A percentile compares a stretch with the other conserved stretches of the same genome.
These are phyloP conservation scores for Allophyes oxyacanthae DNA, from an alignment of 2,888 invertebrate species.

Conservation along the genomic window DNA sequence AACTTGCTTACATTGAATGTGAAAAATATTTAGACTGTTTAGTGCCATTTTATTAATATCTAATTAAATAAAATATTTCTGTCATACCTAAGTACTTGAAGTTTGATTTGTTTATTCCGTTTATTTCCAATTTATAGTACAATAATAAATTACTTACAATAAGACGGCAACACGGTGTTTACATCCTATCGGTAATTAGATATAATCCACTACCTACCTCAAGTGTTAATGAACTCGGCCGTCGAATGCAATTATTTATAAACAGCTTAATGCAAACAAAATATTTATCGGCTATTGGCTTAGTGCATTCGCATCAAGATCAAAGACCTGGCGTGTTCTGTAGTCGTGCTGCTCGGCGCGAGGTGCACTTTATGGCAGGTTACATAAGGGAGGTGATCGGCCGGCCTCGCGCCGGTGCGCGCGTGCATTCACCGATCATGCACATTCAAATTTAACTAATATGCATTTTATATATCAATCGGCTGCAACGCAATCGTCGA, in stretches of 20 bases:
- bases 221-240: constrained; percentile 39
- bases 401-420: constrained; percentile 80
- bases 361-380: constrained; percentile 67
- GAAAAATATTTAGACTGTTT: constrained; percentile 14
- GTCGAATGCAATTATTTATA: constrained; percentile 50
- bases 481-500: constrained; percentile 53
- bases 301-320: constrained; percentile 69
- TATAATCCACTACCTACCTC: constrained; percentile 17
- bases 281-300: constrained; percentile 54
- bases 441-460: constrained; percentile 72
- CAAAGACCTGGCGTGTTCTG: constrained; percentile 64
- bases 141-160: constrained; percentile 5
- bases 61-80: constrained; percentile 28
- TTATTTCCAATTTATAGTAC: too few species aligned
- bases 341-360: constrained; percentile 67
- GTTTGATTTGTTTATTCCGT: constrained; percentile 23
- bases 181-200: constrained; percentile 34
- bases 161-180: constrained; percentile 21
- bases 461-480: constrained; percentile 61
- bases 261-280: constrained; percentile 50
- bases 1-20: constrained; percentile 17
- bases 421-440: constrained; percentile 77
- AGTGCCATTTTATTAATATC: constrained; percentile 21
- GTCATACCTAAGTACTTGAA: constrained; percentile 5
- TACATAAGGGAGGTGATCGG: constrained; percentile 85